A percentile compares a stretch with the other conserved stretches of the same genome.
Evolutionary conservation across 2,888 invertebrate genomes (phyloP).

Genomic region (Linnaemya tessellans): DNA sequence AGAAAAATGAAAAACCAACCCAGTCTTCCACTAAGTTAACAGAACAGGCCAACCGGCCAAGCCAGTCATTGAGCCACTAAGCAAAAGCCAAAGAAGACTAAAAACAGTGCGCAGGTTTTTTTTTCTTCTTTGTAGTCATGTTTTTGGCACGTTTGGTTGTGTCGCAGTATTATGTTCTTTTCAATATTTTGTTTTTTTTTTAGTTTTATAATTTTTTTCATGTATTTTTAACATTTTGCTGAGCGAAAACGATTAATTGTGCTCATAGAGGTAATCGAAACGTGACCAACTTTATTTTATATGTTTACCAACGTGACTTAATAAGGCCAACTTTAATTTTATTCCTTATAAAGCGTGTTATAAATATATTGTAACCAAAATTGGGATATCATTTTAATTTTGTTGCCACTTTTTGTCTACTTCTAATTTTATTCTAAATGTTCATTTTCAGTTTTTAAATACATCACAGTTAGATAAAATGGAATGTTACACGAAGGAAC

Average conservation of each 20-base stretch:
- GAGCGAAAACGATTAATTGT: slow-evolving; percentile 54
- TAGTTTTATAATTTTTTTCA: slow-evolving; percentile 4
- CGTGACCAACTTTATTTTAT: slow-evolving; percentile 37
- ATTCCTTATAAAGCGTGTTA: background rate
- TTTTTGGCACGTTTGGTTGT: slow-evolving; percentile 68
- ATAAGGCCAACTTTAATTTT: too few species aligned
- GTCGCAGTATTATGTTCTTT: slow-evolving; percentile 69
- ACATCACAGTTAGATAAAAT: too few species aligned
- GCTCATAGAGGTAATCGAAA: slow-evolving; percentile 15
- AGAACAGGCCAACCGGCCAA: slow-evolving; percentile 10
- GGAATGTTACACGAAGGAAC: too few species aligned
- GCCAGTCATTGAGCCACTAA: slow-evolving; percentile 21
- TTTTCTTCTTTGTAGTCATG: slow-evolving; percentile 54
- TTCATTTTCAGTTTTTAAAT: too few species aligned
- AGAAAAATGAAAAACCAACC: slow-evolving; percentile 34
- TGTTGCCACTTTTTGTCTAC: too few species aligned
- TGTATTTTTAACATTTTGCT: slow-evolving; percentile 44
- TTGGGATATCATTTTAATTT: too few species aligned
- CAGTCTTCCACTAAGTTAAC: slow-evolving; percentile 33
- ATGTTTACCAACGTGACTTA: too few species aligned
- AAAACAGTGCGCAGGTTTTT: slow-evolving; percentile 45
- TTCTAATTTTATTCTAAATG: too few species aligned
- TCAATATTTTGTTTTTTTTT: slow-evolving; percentile 50
- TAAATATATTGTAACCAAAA: too few species aligned
- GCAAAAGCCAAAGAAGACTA: slow-evolving; percentile 7